These are phyloP conservation scores for Enteromius viviparus DNA, from an alignment of 2,797 vertebrate species.

Conservation along the genomic window DNA sequence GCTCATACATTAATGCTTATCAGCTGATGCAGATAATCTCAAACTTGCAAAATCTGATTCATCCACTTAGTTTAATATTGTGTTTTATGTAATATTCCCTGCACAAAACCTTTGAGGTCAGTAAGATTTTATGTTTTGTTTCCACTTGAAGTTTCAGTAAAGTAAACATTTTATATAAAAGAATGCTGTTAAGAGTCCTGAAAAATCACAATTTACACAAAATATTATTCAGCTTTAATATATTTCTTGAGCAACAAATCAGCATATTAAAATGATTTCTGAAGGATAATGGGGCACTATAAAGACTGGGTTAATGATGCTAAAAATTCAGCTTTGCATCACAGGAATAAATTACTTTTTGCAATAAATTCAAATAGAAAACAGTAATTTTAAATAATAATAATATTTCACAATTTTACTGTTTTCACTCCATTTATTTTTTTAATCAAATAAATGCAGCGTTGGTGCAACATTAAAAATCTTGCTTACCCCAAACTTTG, in stretches of 20 bases:
- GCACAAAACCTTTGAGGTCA: not conserved
- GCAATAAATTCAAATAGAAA: not conserved
- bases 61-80: not conserved
- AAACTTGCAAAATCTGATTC: constrained; percentile 5
- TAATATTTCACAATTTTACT: not conserved
- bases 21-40: not conserved
- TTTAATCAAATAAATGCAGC: not conserved
- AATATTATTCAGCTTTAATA: no score
- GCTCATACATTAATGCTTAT: not conserved
- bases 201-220: no score
- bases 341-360: no score
- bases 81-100: not conserved
- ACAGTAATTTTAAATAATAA: not conserved
- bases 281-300: no score
- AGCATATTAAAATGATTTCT: no score
- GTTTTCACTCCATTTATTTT: not conserved
- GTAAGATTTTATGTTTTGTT: not conserved
- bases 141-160: not conserved
- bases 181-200: no score
- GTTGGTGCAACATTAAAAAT: not conserved
- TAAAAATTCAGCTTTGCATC: no score
- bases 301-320: no score
- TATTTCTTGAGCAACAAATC: no score
- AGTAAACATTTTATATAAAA: not conserved
- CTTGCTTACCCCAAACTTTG: not conserved